Evolutionary conservation across 1,140 invertebrate genomes (phyloP).

Genomic region (Camponotus floridanus): DNA sequence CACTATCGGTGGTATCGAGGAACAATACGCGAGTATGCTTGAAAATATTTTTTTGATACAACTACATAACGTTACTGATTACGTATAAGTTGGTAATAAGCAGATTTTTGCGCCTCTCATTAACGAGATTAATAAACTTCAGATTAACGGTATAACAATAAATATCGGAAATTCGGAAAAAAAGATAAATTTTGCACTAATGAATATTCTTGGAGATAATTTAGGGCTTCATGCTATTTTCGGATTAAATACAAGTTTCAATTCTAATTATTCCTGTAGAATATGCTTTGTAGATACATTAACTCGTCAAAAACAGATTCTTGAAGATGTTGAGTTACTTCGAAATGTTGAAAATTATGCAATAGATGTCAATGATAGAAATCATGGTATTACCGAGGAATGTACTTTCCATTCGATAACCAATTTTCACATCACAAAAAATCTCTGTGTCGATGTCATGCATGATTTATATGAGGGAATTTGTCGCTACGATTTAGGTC

Average conservation of each 20-base stretch:
- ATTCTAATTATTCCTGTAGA: slow-evolving; percentile 30
- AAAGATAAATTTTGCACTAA: not conserved
- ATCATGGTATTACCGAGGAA: slow-evolving; percentile 12
- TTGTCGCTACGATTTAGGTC: slow-evolving; percentile 18
- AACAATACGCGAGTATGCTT: not conserved
- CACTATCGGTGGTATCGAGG: not conserved
- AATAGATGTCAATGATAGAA: not conserved
- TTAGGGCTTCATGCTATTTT: too few relatives aligned
- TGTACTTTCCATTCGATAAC: slow-evolving; percentile 22
- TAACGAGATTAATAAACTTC: not conserved
- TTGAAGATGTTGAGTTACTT: slow-evolving; percentile 18
- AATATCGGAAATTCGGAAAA: slow-evolving; percentile 6
- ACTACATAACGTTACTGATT: slow-evolving; percentile 5
- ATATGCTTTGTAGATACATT: not conserved
- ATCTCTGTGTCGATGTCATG: slow-evolving; percentile 20
- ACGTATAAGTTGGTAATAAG: slow-evolving; percentile 8
- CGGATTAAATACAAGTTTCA: slow-evolving; percentile 16
- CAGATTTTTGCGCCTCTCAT: slow-evolving; percentile 10
- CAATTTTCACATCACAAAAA: slow-evolving; percentile 23
- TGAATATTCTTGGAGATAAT: too few relatives aligned
- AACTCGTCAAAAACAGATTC: slow-evolving; percentile 1
- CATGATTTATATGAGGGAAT: slow-evolving; percentile 18
- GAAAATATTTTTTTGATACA: not conserved
- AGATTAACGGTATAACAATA: slow-evolving; percentile 2
- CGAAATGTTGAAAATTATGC: slow-evolving; percentile 9